Percentiles rank a stretch among this genome's conserved stretches.
phyloP scores from a whole-genome alignment of 2,113 vertebrate species.

The Ascaphus truei region DNA sequence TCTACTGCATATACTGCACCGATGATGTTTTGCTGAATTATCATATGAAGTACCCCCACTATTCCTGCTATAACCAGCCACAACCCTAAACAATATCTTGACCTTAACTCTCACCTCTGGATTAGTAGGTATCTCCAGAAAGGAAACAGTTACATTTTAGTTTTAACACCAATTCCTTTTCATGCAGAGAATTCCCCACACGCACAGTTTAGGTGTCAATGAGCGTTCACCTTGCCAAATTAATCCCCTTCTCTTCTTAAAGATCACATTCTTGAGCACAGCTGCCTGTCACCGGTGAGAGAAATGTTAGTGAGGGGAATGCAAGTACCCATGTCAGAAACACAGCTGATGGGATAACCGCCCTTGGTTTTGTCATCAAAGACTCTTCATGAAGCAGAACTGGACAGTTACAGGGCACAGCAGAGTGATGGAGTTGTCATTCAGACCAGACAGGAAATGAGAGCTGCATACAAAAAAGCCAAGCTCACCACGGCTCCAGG shows the following conservation, averaged over 20 bases:
- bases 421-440: constrained; percentile 12
- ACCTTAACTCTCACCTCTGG: too few relatives aligned
- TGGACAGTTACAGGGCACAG: constrained; percentile 1
- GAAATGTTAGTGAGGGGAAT: constrained; percentile 36
- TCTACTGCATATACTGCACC: too few relatives aligned
- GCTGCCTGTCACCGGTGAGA: constrained; percentile 33
- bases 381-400: constrained; percentile 31
- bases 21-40: too few relatives aligned
- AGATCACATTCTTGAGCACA: constrained; percentile 31
- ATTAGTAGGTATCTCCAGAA: too few relatives aligned
- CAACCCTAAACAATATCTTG: too few relatives aligned
- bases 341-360: constrained; percentile 27
- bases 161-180: not conserved
- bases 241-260: constrained; percentile 32
- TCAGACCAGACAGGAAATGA: not conserved
- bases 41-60: too few relatives aligned
- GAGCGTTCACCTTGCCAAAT: constrained; percentile 29
- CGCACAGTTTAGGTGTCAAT: constrained; percentile 28
- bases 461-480: not conserved
- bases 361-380: constrained; percentile 35
- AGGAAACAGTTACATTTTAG: constrained; percentile 4
- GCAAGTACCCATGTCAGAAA: constrained; percentile 31
- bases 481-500: not conserved
- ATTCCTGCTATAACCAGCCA: too few relatives aligned
- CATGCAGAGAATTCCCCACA: constrained; percentile 23